Evolutionary conservation across 2,113 vertebrate genomes (phyloP), one percentile per base, ranked within the genome.

Genomic region (Centropristis striata): DNA sequence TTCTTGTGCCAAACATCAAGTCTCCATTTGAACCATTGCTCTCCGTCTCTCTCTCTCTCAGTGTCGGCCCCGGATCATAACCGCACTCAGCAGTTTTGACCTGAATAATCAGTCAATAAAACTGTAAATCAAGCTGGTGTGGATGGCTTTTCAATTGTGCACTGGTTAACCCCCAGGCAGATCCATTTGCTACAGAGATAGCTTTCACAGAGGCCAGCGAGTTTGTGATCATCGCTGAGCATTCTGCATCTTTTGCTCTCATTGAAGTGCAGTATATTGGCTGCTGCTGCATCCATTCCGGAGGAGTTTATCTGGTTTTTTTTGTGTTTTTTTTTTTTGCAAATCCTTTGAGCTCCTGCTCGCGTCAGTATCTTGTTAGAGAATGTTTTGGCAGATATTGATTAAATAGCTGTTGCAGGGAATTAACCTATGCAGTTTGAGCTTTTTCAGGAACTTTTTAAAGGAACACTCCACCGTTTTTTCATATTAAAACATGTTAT

Each of bases 51-150:
- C 27, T 32, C 13, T 47, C 67, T 46, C 64, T 58, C 59, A 32
- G 32, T 32, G 32, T 32, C 32, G 32, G 32, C 32, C 18, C 36
- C 63, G 77, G 77, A 87, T 88, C 68, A 78, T 78, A 82, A 80
- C 80, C 68, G n/a, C 64, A 80, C 85, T 87, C 88, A 88, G 90
- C 86, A 81, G 74, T 86, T 90, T 85, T 78, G 83, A 84, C 73
- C 72, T 73, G 86, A 87, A 90, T 87, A 83, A 88, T 89, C 72
- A 84, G 70, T 82, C 88, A 77, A 67, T 83, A 82, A 72, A 85
- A 58, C 59, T 69, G 59, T 82, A 88, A 90, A 89, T 91, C 78
- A 89, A 85, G 76, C 76, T 37, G 20, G 20, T 41, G 42, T 66
- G 59, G 74, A 88, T 64, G 66, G 59, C 47, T 82, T 92, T 84